Percentiles rank a stretch among this genome's conserved stretches.
phyloP scores from a whole-genome alignment of 2,888 invertebrate genomes.

The Limnephilus lunatus region DNA sequence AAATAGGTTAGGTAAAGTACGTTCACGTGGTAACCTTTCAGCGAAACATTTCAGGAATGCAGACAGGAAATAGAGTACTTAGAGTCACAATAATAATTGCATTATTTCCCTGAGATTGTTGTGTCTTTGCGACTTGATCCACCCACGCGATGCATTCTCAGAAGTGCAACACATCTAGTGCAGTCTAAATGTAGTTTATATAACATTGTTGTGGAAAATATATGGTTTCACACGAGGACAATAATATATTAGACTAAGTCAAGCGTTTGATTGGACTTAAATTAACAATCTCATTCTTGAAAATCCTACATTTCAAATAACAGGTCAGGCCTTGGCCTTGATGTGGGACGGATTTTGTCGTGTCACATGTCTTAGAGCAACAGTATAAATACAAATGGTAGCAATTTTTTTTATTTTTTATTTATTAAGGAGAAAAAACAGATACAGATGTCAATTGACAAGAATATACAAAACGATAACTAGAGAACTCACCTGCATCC shows the following conservation, averaged over 20 bases:
- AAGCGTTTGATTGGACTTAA: not conserved
- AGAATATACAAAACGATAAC: no score
- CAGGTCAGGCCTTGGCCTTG: no score
- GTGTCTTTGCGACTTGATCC: slow-evolving; percentile 18
- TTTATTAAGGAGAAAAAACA: no score
- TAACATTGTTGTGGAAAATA: not conserved
- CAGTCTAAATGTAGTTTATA: not conserved
- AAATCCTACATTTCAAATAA: not conserved
- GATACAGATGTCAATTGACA: no score
- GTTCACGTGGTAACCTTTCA: not conserved
- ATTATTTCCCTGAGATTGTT: slow-evolving; percentile 54
- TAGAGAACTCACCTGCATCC: no score
- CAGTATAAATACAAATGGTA: no score
- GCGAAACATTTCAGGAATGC: slow-evolving; percentile 43
- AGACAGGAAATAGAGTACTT: slow-evolving; percentile 44
- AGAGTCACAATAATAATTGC: slow-evolving; percentile 25
- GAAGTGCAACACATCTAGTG: not conserved
- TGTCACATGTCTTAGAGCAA: no score
- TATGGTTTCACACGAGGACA: not conserved
- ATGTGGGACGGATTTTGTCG: no score
- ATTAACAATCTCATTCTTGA: not conserved
- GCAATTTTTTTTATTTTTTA: no score
- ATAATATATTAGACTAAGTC: not conserved
- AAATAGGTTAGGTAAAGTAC: not conserved
- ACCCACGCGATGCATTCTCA: slow-evolving; percentile 44